phyloP scores from a whole-genome alignment of 2,113 vertebrate species.

The Entosphenus tridentatus region DNA sequence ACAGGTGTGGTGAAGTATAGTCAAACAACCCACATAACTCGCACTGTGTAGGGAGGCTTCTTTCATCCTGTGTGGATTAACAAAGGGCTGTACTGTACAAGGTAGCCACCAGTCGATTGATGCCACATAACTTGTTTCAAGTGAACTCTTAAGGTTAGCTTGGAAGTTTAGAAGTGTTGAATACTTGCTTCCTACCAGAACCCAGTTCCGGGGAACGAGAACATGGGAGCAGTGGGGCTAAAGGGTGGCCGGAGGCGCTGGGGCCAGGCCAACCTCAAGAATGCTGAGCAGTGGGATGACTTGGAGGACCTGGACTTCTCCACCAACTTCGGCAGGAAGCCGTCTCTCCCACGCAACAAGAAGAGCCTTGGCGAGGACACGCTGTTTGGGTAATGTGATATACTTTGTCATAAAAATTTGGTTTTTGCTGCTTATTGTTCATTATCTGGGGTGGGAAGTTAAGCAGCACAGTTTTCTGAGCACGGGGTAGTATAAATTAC shows the following conservation, averaged over 20 bases:
- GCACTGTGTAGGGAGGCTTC: too few species aligned
- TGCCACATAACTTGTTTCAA: not conserved
- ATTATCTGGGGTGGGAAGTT: too few species aligned
- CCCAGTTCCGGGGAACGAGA: slow-evolving; percentile 25
- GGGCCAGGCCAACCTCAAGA: slow-evolving; percentile 38
- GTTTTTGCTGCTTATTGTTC: not conserved
- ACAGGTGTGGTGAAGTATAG: too few species aligned
- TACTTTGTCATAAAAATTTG: slow-evolving; percentile 5
- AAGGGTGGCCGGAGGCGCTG: slow-evolving; percentile 49
- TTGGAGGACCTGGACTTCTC: slow-evolving; percentile 33
- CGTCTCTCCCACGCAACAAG: slow-evolving; percentile 29
- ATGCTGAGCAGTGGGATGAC: slow-evolving; percentile 51
- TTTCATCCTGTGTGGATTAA: too few species aligned
- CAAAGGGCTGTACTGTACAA: not conserved
- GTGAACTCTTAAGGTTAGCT: not conserved
- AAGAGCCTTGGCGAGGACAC: slow-evolving; percentile 30
- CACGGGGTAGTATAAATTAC: slow-evolving; percentile 9
- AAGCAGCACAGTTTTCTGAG: too few species aligned
- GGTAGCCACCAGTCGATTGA: not conserved
- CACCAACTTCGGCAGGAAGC: slow-evolving; percentile 23
- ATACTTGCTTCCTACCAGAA: slow-evolving; percentile 20
- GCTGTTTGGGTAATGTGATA: slow-evolving; percentile 30
- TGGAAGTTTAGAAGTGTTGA: not conserved
- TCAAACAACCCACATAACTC: too few species aligned
- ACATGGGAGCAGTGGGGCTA: slow-evolving; percentile 29